Evolutionary conservation across 2,888 invertebrate species (phyloP).

Genomic region (Carterocephalus palaemon): DNA sequence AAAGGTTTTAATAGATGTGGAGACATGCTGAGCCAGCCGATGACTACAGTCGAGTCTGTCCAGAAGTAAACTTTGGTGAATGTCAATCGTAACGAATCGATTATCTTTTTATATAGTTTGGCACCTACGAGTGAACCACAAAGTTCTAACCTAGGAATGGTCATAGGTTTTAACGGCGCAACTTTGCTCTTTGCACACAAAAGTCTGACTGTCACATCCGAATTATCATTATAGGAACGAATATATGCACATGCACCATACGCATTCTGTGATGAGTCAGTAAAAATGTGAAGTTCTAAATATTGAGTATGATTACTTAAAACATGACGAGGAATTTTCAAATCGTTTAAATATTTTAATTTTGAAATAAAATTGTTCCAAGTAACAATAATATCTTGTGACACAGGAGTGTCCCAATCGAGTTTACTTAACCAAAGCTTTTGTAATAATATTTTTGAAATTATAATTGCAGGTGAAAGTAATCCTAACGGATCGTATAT

Average conservation of each 20-base stretch:
- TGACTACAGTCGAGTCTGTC: too few relatives aligned
- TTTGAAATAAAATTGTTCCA: slow-evolving; percentile 9
- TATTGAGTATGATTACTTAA: background rate
- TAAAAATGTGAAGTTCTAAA: slow-evolving; percentile 25
- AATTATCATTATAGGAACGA: slow-evolving; percentile 1
- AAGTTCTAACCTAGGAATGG: slow-evolving; percentile 6
- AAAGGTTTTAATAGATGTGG: too few relatives aligned
- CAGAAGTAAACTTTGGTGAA: slow-evolving; percentile 7
- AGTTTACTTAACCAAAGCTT: too few relatives aligned
- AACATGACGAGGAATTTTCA: slow-evolving; percentile 20
- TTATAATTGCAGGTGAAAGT: slow-evolving; percentile 23
- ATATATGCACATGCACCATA: slow-evolving; percentile 26
- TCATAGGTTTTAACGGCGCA: slow-evolving; percentile 12
- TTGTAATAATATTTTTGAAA: slow-evolving; percentile 26
- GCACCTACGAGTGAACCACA: slow-evolving; percentile 22
- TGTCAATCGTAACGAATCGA: slow-evolving; percentile 14
- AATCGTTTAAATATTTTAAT: slow-evolving; percentile 7
- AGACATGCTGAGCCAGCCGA: too few relatives aligned
- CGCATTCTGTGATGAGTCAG: slow-evolving; percentile 21
- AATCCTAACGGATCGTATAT: slow-evolving; percentile 29
- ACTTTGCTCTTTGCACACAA: slow-evolving; percentile 19
- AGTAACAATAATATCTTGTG: background rate
- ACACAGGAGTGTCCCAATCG: too few relatives aligned
- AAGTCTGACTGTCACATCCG: too few relatives aligned
- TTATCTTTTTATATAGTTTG: slow-evolving; percentile 15